Evolutionary conservation across 2,113 vertebrate genomes (phyloP), one percentile per base, ranked within the genome.

Genomic region (Conger conger): DNA sequence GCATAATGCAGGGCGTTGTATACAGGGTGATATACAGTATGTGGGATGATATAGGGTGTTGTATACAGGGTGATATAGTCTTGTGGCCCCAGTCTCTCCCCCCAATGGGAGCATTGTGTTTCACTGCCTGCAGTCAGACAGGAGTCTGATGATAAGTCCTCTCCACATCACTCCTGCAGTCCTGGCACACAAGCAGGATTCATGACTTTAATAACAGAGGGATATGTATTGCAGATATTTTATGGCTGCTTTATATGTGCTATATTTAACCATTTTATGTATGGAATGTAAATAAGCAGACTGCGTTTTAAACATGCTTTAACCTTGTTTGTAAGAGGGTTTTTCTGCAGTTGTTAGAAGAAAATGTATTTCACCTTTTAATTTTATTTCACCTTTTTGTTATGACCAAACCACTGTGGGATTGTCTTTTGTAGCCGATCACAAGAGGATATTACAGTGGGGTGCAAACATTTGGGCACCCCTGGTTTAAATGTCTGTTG

Each of bases 191-290:
- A 73, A 30, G 63, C n/a, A 68, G 4, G 68, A 73, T 73, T 73
- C 68, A 73, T 73, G n/a, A 73, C 68, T 73, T 33, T 73, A 73
- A 73, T 73, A 73, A 73, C 6, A 73, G 27, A 73, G 68, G 68
- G 27, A 33, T 73, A 73, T 33, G 3, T 73, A 33, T 73, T 33
- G 2, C 27, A 17, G 57, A 63, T 27, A 73, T 73, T 73, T 33
- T 73, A 73, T 73, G n/a, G 68, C 27, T 33, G 23, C n/a, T 73
- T 73, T 33, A 11, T 73, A 33, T 33, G n/a, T 73, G n/a, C 27
- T 73, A 73, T 73, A 73, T 73, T 73, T 73, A 73, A 33, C 27
- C 68, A 27, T 63, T 63, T 63, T 73, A 63, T 73, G 30, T 73
- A 73, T 73, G 68, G 68, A 33, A 33, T 11, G n/a, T 15, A 73